Conservation (phyloP, 2,113 vertebrate species). For the Trichomycterus rosablanca region DNA sequence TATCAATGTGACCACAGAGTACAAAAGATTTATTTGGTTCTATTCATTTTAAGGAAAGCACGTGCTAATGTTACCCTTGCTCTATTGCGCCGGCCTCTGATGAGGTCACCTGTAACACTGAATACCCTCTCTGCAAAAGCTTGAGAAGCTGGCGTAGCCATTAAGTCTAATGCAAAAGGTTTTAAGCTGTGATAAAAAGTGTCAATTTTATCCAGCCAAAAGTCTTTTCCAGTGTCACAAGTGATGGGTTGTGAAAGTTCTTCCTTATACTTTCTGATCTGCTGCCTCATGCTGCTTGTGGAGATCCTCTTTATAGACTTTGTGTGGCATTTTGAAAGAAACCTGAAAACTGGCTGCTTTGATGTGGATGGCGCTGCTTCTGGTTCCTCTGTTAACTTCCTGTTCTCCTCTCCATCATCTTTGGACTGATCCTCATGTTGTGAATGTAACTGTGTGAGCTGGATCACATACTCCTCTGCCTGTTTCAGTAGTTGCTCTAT, state of each 20-base stretch:
- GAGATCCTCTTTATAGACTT: conserved; percentile 21
- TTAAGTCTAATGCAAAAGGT: conserved; percentile 31
- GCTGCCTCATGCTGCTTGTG: conserved; percentile 18
- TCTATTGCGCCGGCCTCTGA: too few relatives aligned
- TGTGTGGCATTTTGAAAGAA: conserved; percentile 22
- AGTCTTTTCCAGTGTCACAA: conserved; percentile 27
- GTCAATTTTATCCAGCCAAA: conserved; percentile 24
- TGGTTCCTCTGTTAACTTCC: conserved; percentile 17
- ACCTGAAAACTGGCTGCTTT: conserved; percentile 22
- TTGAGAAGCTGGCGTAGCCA: too few relatives aligned
- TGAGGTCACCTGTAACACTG: too few relatives aligned
- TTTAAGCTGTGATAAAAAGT: conserved; percentile 11
- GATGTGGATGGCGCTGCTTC: conserved; percentile 14
- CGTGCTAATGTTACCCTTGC: too few relatives aligned
- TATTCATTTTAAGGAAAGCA: too few relatives aligned
- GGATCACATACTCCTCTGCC: conserved; percentile 15
- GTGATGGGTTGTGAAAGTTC: conserved; percentile 37
- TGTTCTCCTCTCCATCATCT: conserved; percentile 19
- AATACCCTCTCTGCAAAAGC: too few relatives aligned
- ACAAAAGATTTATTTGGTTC: too few relatives aligned
- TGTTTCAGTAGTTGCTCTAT: conserved; percentile 31
- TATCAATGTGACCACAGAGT: too few relatives aligned
- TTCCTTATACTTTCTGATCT: conserved; percentile 37
- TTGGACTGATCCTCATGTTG: conserved; percentile 22
- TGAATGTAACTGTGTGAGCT: conserved; percentile 8